A percentile compares a stretch with the other conserved stretches of the same genome.
These are phyloP conservation scores for Pseudomyrmex concolor DNA, from an alignment of 1,140 invertebrate genomes.

Conservation along the genomic window DNA sequence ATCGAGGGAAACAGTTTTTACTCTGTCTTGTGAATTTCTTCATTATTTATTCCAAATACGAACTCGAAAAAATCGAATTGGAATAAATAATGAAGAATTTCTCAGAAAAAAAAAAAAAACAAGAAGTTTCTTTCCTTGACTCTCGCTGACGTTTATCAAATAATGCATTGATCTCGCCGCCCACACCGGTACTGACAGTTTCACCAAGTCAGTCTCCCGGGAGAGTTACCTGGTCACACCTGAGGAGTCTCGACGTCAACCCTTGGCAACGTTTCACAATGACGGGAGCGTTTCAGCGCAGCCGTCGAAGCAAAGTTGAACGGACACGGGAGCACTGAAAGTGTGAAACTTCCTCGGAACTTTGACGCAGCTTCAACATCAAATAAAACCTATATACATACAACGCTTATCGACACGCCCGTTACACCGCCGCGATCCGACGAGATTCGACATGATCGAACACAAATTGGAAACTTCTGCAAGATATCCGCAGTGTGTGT, in stretches of 20 bases:
- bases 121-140: not conserved
- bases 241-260: conserved; percentile 50
- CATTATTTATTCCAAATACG: not conserved
- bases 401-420: conserved; percentile 57
- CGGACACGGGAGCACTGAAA: conserved; percentile 53
- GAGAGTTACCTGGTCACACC: conserved; percentile 62
- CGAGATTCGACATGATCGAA: conserved; percentile 31
- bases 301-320: conserved; percentile 58
- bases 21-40: too few relatives aligned
- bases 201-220: conserved; percentile 40
- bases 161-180: conserved; percentile 57
- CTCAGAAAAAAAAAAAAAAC: not conserved
- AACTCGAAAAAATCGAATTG: not conserved
- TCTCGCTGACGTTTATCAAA: conserved; percentile 56
- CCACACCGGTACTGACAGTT: conserved; percentile 45
- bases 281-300: conserved; percentile 58
- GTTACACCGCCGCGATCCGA: conserved; percentile 42
- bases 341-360: conserved; percentile 56
- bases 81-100: conserved; percentile 39
- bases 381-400: conserved; percentile 33
- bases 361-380: conserved; percentile 59
- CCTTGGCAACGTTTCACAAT: conserved; percentile 59
- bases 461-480: conserved; percentile 29
- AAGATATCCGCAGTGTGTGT: not conserved
- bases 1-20: too few relatives aligned